These are phyloP conservation scores for Galeruca laticollis DNA, from an alignment of 2,888 invertebrate species.

Conservation along the genomic window DNA sequence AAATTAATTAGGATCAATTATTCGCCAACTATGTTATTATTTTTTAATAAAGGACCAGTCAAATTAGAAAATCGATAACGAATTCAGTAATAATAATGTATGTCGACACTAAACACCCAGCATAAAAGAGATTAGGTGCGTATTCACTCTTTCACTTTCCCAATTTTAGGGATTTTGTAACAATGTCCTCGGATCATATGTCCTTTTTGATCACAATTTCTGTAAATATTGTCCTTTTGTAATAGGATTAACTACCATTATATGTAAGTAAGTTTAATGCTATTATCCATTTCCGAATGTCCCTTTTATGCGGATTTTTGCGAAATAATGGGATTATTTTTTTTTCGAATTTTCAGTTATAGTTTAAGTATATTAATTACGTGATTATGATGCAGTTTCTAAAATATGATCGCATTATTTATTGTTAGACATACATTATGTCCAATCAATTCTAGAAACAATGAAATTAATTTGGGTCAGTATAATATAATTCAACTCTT, in stretches of 20 bases:
- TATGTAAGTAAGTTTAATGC: slow-evolving; percentile 21
- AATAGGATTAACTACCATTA: slow-evolving; percentile 58
- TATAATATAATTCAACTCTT: no score
- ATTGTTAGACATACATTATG: no score
- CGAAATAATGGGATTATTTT: background rate
- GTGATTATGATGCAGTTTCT: no score
- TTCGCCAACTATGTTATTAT: background rate
- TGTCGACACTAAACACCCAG: slow-evolving; percentile 61
- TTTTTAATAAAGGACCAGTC: background rate
- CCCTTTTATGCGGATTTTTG: background rate
- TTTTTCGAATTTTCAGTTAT: background rate
- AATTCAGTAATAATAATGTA: slow-evolving; percentile 60
- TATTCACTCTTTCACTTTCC: slow-evolving; percentile 55
- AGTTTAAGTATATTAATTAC: background rate
- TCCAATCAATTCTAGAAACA: no score
- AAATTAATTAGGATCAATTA: no score
- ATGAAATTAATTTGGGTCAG: no score
- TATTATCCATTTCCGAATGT: background rate
- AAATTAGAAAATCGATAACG: slow-evolving; percentile 45
- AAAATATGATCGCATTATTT: no score
- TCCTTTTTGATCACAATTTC: slow-evolving; percentile 65
- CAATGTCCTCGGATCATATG: slow-evolving; percentile 61
- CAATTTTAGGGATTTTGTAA: slow-evolving; percentile 60
- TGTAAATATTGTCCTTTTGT: slow-evolving; percentile 64
- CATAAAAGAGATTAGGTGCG: slow-evolving; percentile 55